Conservation (phyloP, 2,888 invertebrate genomes). For the Trissonchulus sp. region DNA sequence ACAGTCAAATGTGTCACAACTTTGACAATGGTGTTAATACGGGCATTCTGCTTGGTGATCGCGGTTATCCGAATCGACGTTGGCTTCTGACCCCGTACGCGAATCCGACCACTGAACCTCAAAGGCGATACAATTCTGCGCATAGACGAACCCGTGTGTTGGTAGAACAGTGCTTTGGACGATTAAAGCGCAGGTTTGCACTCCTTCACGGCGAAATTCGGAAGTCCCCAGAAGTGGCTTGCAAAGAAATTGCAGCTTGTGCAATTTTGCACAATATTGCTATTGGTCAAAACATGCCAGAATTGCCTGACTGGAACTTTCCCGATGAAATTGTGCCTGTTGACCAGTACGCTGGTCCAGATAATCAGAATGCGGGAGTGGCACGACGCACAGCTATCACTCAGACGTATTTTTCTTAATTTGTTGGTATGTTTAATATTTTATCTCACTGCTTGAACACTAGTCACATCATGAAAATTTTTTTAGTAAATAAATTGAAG, state of each 20-base stretch:
- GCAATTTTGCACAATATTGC: slow-evolving; percentile 26
- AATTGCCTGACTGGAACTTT: no score
- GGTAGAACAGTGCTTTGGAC: slow-evolving; percentile 25
- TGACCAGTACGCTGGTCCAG: no score
- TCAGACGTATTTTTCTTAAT: no score
- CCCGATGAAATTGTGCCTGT: no score
- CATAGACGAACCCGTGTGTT: slow-evolving; percentile 17
- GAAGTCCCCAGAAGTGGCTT: background rate
- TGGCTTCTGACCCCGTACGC: slow-evolving; percentile 35
- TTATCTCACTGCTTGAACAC: no score
- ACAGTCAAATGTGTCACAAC: background rate
- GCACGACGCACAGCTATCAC: no score
- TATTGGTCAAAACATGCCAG: background rate
- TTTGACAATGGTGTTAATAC: background rate
- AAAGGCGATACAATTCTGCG: slow-evolving; percentile 30
- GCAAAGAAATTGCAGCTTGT: slow-evolving; percentile 19
- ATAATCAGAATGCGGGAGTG: no score
- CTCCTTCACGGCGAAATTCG: slow-evolving; percentile 21
- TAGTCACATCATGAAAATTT: no score
- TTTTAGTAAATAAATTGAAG: no score
- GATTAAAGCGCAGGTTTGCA: slow-evolving; percentile 24
- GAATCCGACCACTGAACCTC: slow-evolving; percentile 27
- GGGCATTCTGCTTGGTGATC: slow-evolving; percentile 29
- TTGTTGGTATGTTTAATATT: no score
- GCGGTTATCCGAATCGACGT: slow-evolving; percentile 22